These are phyloP conservation scores for Ahaetulla prasina DNA, from an alignment of 2,113 vertebrate genomes.

Conservation along the genomic window DNA sequence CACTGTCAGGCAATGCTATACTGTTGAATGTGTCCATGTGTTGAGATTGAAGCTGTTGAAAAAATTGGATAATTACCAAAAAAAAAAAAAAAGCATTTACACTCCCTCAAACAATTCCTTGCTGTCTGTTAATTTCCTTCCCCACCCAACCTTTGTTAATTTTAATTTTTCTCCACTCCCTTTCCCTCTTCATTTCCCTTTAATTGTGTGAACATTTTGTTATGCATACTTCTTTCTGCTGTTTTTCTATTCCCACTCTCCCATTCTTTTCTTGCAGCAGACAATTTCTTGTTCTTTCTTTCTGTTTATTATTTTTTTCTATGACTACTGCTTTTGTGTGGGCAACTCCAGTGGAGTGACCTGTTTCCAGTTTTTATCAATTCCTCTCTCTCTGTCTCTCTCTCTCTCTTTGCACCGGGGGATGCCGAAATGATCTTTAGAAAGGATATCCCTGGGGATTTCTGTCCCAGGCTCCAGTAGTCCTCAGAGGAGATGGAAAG, in stretches of 20 bases:
- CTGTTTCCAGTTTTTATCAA: conserved; percentile 38
- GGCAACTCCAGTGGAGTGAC: conserved; percentile 29
- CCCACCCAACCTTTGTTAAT: conserved; percentile 36
- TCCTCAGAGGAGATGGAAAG: conserved; percentile 64
- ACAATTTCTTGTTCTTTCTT: background rate
- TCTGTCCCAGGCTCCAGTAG: conserved; percentile 63
- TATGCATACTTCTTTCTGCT: conserved; percentile 9
- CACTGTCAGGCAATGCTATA: background rate
- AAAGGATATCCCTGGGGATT: conserved; percentile 61
- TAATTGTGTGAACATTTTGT: background rate
- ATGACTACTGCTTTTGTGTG: conserved; percentile 21
- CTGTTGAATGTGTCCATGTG: background rate
- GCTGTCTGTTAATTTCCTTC: conserved; percentile 3
- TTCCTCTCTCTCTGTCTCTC: conserved; percentile 32
- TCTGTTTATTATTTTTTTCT: background rate
- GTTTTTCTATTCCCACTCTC: background rate
- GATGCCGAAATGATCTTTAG: conserved; percentile 55
- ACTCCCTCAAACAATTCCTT: background rate
- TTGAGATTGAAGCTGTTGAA: background rate
- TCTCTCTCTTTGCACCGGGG: conserved; percentile 35
- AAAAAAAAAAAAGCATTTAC: background rate
- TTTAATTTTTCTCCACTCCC: conserved; percentile 32
- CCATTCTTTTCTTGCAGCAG: background rate
- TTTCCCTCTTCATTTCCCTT: background rate
- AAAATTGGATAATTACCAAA: background rate